Conservation (phyloP, 2,113 vertebrate species). For the Datnioides undecimradiatus region DNA sequence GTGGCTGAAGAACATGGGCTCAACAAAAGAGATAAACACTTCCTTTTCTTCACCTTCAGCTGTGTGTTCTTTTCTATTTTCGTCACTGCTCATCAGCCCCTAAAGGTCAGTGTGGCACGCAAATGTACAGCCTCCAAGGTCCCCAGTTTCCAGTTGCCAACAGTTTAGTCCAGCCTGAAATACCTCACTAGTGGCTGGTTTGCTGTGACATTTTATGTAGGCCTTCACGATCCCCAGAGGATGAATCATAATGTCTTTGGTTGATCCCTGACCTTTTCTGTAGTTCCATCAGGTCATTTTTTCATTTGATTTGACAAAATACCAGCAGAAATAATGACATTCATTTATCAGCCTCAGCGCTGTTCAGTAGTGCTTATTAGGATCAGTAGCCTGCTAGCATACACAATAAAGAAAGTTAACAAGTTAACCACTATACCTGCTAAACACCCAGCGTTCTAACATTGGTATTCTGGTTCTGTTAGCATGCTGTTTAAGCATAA, state of each 20-base stretch:
- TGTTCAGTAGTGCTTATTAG: neutral
- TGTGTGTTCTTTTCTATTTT: neutral
- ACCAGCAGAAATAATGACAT: neutral
- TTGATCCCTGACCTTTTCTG: neutral
- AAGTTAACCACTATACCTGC: too few relatives aligned
- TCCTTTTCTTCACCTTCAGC: slow-evolving; percentile 21
- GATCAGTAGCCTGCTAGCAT: neutral
- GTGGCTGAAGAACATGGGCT: neutral
- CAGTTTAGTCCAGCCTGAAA: neutral
- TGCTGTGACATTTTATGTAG: neutral
- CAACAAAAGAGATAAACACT: neutral
- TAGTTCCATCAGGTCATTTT: neutral
- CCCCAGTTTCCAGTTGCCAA: too few relatives aligned
- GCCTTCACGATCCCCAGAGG: too few relatives aligned
- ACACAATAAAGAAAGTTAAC: neutral
- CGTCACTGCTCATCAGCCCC: neutral
- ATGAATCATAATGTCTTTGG: too few relatives aligned
- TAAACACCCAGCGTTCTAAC: too few relatives aligned
- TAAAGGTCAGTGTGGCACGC: neutral
- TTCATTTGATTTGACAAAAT: neutral
- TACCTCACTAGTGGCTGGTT: neutral
- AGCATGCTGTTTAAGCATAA: neutral
- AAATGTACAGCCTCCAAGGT: neutral
- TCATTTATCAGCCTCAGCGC: neutral
- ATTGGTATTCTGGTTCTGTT: too few relatives aligned